Conservation (phyloP, 2,797 vertebrate genomes). For the Calcarius lapponicus region DNA sequence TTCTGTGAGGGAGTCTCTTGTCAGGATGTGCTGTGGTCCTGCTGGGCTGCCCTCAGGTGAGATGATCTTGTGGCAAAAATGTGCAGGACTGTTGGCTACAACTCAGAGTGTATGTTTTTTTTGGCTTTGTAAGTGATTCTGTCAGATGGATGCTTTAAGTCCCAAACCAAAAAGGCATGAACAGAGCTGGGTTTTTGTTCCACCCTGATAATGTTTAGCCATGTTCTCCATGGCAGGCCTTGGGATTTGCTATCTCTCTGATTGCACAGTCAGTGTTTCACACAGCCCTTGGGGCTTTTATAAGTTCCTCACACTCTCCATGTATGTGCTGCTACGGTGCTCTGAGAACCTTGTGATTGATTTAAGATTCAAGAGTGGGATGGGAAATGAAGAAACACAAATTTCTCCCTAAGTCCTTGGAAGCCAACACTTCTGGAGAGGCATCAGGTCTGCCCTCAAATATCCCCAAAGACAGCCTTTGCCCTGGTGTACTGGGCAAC, state of each 20-base stretch:
- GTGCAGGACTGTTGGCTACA: neutral
- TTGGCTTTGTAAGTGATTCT: neutral
- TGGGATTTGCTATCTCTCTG: fast-evolving
- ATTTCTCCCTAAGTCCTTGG: neutral
- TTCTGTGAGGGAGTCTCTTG: neutral
- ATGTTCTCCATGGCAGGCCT: neutral
- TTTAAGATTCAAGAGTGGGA: neutral
- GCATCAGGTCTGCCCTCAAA: neutral
- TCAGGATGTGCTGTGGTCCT: neutral
- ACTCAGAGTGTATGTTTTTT: neutral
- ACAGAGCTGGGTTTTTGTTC: neutral
- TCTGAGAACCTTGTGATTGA: neutral
- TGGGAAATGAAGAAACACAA: neutral
- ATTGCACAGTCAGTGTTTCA: neutral
- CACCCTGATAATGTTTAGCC: neutral
- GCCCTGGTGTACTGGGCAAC: neutral
- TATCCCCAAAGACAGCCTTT: neutral
- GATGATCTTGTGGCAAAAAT: neutral
- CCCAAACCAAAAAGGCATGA: neutral
- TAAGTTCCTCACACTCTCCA: neutral
- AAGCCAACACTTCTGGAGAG: neutral
- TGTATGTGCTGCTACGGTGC: fast-evolving
- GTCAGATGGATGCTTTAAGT: neutral
- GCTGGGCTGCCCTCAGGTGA: neutral
- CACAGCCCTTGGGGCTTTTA: neutral